These are phyloP conservation scores for Valencia hispanica DNA, from an alignment of 2,797 vertebrate species.

Conservation along the genomic window DNA sequence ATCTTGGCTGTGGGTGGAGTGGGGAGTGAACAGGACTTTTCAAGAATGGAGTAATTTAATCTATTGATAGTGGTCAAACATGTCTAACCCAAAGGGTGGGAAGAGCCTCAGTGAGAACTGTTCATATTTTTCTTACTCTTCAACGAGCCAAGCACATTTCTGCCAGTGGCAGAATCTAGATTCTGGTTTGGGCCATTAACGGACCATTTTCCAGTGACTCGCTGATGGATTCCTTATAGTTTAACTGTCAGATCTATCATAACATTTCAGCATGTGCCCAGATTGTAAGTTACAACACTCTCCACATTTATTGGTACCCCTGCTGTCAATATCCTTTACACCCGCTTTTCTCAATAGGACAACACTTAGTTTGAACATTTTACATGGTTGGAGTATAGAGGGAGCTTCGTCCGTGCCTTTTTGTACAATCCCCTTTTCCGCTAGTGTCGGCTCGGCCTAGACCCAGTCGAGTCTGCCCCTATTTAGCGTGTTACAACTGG, in stretches of 20 bases:
- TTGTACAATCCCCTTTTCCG: background rate
- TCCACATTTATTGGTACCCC: background rate
- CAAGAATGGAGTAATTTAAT: constrained; percentile 45
- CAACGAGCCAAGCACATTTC: background rate
- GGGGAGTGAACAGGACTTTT: constrained; percentile 19
- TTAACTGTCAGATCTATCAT: background rate
- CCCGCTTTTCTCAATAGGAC: background rate
- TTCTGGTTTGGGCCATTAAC: background rate
- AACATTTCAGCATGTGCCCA: background rate
- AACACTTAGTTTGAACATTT: background rate
- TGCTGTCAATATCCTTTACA: background rate
- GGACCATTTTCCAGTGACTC: background rate
- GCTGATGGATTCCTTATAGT: background rate
- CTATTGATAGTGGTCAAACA: constrained; percentile 14
- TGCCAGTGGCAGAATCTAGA: too few relatives aligned
- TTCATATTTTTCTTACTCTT: constrained; percentile 1
- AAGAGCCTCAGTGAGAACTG: constrained; percentile 22
- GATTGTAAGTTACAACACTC: background rate
- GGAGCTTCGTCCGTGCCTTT: background rate
- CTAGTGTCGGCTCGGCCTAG: too few relatives aligned
- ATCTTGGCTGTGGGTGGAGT: background rate
- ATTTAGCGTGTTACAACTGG: too few relatives aligned
- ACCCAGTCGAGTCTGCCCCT: too few relatives aligned
- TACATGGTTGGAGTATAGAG: background rate
- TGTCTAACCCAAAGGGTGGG: constrained; percentile 33